Evolutionary conservation across 2,113 vertebrate species (phyloP).

Genomic region (Rhinolophus ferrumequinum): DNA sequence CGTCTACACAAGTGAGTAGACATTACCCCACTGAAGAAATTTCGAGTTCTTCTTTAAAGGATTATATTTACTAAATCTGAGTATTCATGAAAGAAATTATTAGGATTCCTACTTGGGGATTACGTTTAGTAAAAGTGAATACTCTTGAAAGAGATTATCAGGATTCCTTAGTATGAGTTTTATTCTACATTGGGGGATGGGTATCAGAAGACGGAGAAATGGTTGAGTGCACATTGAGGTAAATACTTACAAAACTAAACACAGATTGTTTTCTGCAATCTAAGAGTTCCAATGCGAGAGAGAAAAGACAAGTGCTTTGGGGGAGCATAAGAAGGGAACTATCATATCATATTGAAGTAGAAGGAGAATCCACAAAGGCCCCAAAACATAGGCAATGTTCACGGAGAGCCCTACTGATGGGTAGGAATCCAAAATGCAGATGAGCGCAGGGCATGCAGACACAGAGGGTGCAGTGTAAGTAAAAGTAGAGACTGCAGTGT

Average conservation of each 20-base stretch:
- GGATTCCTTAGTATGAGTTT: neutral
- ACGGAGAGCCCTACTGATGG: neutral
- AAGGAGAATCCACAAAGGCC: neutral
- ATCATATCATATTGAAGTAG: neutral
- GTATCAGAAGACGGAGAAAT: neutral
- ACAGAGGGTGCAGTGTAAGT: neutral
- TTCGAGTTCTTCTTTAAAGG: neutral
- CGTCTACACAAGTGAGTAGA: neutral
- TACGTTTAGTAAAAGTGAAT: constrained; percentile 29
- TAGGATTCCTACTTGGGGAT: neutral
- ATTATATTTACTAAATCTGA: constrained; percentile 32
- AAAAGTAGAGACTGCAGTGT: neutral
- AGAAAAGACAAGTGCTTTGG: neutral
- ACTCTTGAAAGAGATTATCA: constrained; percentile 18
- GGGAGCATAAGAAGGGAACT: neutral
- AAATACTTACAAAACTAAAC: neutral
- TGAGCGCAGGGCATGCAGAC: neutral
- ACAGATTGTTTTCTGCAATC: neutral
- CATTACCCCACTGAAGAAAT: neutral
- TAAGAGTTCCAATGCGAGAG: neutral
- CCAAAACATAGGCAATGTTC: neutral
- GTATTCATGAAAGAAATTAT: constrained; percentile 13
- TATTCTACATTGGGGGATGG: neutral
- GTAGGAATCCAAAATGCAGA: neutral
- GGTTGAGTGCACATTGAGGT: neutral